phyloP scores from a whole-genome alignment of 53 echinoderm and acorn worm genomes.

The Apostichopus leukothele region DNA sequence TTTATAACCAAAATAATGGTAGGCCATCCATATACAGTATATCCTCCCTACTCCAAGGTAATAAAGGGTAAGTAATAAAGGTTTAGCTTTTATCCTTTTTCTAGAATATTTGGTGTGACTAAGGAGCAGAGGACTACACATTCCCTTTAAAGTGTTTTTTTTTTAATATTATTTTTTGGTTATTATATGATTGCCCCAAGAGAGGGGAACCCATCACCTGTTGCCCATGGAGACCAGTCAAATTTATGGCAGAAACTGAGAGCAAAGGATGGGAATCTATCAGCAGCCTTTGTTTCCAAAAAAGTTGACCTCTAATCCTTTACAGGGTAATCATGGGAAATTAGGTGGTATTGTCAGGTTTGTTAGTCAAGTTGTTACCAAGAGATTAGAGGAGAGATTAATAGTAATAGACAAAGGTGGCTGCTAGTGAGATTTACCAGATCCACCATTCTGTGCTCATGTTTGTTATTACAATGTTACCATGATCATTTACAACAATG shows the following conservation, averaged over 20 bases:
- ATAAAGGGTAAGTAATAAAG: too few relatives aligned
- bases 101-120: too few relatives aligned
- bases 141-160: too few relatives aligned
- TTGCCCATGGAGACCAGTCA: not conserved
- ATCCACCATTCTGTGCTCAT: not conserved
- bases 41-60: too few relatives aligned
- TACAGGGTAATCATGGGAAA: conserved; percentile 10
- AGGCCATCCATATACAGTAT: too few relatives aligned
- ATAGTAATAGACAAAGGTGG: not conserved
- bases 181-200: not conserved
- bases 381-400: not conserved
- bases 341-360: conserved; percentile 1
- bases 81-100: too few relatives aligned
- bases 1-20: too few relatives aligned
- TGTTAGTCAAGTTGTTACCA: not conserved
- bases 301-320: not conserved
- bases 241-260: conserved; percentile 10
- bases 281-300: conserved; percentile 34
- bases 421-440: not conserved
- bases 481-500: too few relatives aligned
- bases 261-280: conserved; percentile 1
- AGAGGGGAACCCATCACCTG: not conserved
- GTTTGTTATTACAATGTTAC: too few relatives aligned
- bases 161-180: too few relatives aligned
- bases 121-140: too few relatives aligned